phyloP scores from a whole-genome alignment of 2,888 invertebrate species.

The Blastobasis adustella region DNA sequence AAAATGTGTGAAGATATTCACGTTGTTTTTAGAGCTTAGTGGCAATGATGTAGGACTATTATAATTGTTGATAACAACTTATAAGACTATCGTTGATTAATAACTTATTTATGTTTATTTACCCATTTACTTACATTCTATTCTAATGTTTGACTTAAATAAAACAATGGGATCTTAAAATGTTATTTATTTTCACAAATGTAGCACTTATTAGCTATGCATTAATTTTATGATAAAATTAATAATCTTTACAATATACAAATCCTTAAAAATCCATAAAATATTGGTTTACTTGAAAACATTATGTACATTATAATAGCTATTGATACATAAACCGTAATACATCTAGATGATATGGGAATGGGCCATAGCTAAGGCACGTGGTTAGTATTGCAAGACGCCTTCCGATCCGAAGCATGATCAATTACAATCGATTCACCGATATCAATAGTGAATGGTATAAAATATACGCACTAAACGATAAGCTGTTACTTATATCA shows the following conservation, averaged over 20 bases:
- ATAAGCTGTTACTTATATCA: conserved; percentile 33
- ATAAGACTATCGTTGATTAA: conserved; percentile 11
- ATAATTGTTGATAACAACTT: background rate
- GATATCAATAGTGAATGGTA: conserved; percentile 38
- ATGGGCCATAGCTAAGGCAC: conserved; percentile 70
- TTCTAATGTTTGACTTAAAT: conserved; percentile 26
- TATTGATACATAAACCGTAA: conserved; percentile 63
- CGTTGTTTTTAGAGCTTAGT: conserved; percentile 2
- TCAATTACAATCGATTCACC: conserved; percentile 34
- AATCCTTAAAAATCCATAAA: conserved; percentile 73
- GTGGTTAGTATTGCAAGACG: conserved; percentile 48
- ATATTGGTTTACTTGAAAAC: conserved; percentile 72
- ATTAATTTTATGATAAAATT: conserved; percentile 74
- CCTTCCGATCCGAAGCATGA: conserved; percentile 33
- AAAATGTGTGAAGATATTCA: background rate
- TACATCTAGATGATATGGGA: conserved; percentile 68
- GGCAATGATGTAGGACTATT: background rate
- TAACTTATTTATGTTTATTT: conserved; percentile 8
- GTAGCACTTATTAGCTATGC: conserved; percentile 71
- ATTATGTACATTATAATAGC: conserved; percentile 69
- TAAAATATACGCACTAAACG: conserved; percentile 38
- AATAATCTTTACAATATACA: conserved; percentile 76
- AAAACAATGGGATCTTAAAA: conserved; percentile 57
- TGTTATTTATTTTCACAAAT: conserved; percentile 73
- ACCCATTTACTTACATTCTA: conserved; percentile 8